Conservation (phyloP, 2,113 vertebrate species). For the Hyaena hyaena region DNA sequence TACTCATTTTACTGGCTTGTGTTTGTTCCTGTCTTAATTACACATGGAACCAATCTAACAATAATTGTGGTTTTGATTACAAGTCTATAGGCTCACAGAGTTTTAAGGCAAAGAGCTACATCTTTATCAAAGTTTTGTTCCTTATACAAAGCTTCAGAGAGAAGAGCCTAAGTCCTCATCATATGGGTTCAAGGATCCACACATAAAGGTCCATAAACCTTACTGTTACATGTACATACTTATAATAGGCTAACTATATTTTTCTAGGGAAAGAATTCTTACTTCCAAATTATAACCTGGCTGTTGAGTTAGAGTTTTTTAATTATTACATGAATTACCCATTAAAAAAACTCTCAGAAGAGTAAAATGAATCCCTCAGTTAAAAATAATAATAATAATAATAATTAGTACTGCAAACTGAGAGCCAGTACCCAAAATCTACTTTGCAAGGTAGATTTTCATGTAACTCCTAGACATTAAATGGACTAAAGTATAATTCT, state of each 20-base stretch:
- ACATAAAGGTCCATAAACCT: background rate
- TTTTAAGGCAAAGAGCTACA: constrained; percentile 42
- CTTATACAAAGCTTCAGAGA: constrained; percentile 25
- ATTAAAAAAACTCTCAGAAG: background rate
- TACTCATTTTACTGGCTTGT: constrained; percentile 63
- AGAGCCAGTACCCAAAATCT: background rate
- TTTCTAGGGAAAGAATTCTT: background rate
- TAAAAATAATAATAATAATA: background rate
- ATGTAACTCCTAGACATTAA: background rate
- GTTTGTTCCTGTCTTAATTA: constrained; percentile 70
- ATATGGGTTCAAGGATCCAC: background rate
- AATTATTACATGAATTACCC: background rate
- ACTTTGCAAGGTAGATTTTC: background rate
- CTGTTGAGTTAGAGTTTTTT: background rate
- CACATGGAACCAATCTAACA: constrained; percentile 58
- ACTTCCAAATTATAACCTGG: constrained; percentile 43
- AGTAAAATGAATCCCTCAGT: background rate
- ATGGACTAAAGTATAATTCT: background rate
- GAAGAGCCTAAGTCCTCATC: background rate
- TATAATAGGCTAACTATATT: background rate
- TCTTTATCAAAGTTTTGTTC: constrained; percentile 13
- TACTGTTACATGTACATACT: background rate
- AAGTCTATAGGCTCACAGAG: background rate
- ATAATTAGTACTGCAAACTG: background rate
- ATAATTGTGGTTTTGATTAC: constrained; percentile 61